Conservation (phyloP, 2,888 invertebrate species). For the Erebia ligea region DNA sequence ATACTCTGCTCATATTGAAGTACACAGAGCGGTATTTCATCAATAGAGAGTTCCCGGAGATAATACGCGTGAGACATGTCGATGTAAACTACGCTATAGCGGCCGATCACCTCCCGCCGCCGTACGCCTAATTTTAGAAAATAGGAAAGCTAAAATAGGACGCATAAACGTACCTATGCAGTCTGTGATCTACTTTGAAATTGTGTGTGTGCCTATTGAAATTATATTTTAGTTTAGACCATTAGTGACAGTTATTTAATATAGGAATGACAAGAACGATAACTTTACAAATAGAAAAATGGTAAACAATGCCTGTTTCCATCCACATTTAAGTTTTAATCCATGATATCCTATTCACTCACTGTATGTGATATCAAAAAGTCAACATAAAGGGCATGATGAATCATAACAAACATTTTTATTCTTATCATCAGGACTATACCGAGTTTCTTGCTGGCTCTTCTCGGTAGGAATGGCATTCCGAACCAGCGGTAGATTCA, state of each 20-base stretch:
- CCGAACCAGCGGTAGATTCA: too few relatives aligned
- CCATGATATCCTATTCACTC: not conserved
- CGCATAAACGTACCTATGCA: constrained; percentile 47
- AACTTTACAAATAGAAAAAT: constrained; percentile 19
- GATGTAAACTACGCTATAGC: constrained; percentile 43
- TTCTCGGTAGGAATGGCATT: too few relatives aligned
- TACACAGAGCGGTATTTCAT: constrained; percentile 81
- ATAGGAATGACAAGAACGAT: constrained; percentile 10
- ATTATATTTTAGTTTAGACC: constrained; percentile 19
- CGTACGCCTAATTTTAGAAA: constrained; percentile 71
- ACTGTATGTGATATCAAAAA: constrained; percentile 10
- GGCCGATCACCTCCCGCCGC: constrained; percentile 54
- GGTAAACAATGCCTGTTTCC: constrained; percentile 19
- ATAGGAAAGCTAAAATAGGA: constrained; percentile 71
- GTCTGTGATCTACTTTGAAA: constrained; percentile 37
- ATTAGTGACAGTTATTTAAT: constrained; percentile 23
- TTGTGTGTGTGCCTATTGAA: constrained; percentile 28
- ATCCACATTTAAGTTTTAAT: not conserved
- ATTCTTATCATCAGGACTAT: not conserved
- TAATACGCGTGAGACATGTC: constrained; percentile 68
- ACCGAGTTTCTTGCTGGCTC: not conserved
- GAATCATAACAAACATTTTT: not conserved
- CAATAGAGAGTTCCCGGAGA: constrained; percentile 65
- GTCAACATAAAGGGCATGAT: constrained; percentile 15
- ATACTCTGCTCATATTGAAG: constrained; percentile 71